These are phyloP conservation scores for Varanus salvator DNA, from an alignment of 2,113 vertebrate genomes.

Conservation along the genomic window DNA sequence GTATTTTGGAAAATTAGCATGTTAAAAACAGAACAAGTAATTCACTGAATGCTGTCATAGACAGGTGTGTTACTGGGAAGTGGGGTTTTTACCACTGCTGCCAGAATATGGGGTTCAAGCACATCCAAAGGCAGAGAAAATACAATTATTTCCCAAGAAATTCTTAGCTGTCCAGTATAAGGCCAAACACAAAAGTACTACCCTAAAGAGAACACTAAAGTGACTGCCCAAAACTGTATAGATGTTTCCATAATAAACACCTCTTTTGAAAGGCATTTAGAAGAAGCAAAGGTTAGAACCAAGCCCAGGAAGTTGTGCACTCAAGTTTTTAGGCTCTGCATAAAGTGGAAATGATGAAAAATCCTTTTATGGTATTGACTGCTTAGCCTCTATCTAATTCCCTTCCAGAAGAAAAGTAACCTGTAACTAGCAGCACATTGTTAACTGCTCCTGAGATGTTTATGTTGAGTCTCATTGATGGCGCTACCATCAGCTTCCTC, in stretches of 20 bases:
- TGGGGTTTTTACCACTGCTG: neutral
- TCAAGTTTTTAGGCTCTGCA: conserved; percentile 9
- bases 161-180: neutral
- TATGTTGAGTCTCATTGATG: neutral
- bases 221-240: conserved; percentile 23
- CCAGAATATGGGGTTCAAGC: neutral
- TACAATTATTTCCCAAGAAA: neutral
- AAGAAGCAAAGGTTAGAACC: neutral
- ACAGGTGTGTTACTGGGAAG: neutral
- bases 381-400: neutral
- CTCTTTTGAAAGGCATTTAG: neutral
- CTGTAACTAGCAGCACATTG: neutral
- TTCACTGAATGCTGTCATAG: neutral
- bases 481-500: neutral
- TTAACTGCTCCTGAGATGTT: neutral
- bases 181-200: neutral
- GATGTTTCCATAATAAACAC: neutral
- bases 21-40: neutral
- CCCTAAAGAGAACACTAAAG: neutral
- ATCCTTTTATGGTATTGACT: neutral
- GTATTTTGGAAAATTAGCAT: neutral
- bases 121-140: neutral
- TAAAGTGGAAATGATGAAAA: neutral
- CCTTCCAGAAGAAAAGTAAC: neutral
- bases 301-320: conserved; percentile 38